Conservation (phyloP, 2,113 vertebrate species). For the Cyrtonyx montezumae region DNA sequence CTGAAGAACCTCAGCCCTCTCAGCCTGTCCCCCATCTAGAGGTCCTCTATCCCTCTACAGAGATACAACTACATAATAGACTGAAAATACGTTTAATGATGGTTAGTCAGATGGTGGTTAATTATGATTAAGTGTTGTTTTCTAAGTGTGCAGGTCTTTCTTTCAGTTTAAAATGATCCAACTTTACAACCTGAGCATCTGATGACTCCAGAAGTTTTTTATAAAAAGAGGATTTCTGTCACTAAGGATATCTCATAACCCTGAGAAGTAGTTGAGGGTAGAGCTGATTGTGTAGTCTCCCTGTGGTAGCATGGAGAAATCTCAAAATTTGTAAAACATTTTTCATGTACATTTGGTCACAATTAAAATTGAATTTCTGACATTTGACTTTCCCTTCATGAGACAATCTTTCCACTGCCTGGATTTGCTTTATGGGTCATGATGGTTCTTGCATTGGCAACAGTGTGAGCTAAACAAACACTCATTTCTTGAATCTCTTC, state of each 20-base stretch:
- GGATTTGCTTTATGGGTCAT: slow-evolving; percentile 57
- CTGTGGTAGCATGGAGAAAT: not conserved
- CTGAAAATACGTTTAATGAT: not conserved
- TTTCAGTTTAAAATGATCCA: not conserved
- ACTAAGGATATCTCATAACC: not conserved
- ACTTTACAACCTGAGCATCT: not conserved
- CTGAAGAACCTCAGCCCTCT: too few relatives aligned
- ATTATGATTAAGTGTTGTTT: not conserved
- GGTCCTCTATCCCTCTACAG: not conserved
- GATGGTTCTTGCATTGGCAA: slow-evolving; percentile 60
- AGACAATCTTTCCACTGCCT: slow-evolving; percentile 1
- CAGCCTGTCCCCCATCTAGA: too few relatives aligned
- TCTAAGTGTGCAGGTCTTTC: not conserved
- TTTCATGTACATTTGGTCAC: not conserved
- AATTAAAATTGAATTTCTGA: not conserved
- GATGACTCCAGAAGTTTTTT: not conserved
- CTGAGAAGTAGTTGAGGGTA: not conserved
- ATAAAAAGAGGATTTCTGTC: not conserved
- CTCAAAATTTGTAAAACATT: not conserved
- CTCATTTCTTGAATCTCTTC: slow-evolving; percentile 48
- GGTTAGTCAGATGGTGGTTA: not conserved
- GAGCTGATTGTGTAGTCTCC: not conserved
- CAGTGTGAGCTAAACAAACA: slow-evolving; percentile 52
- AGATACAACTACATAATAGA: not conserved
- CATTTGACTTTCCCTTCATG: not conserved